Base-by-base conservation (phyloP, 1,140 invertebrate species). In the Monomorium pharaonis region DNA sequence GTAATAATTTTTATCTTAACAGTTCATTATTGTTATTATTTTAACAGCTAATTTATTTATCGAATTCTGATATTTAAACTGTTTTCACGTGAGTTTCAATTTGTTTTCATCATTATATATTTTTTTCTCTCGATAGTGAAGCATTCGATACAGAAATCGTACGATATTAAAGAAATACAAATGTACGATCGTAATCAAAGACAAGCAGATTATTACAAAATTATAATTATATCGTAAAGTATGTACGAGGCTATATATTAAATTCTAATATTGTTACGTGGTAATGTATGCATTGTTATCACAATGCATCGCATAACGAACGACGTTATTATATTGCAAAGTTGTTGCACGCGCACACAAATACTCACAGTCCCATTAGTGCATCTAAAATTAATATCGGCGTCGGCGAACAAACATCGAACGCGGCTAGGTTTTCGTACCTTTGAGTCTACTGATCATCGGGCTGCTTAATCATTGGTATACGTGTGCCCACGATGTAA, bases 391-490 rank as follows among this genome's bases (percentile, higher is more conserved):
- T 83, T 83, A 83, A 83, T 74, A 62, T 47, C 67, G 78, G 78
- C 67, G 67, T 83, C 51, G 37, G 54, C 37, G 67, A 44, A 47
- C 67, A 83, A 83, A 74, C 78, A 83, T 83, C 78, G 78, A 72
- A 12, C 78, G 18, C 63, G 67, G 67, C 67, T 54, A 83, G 78
- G 56, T 83, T 83, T 83, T 83, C 78, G 67, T 83, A 83, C 49
- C 78, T 83, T 83, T 83, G 78, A 83, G 67, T 74, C 78, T 74
- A 83, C 78, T 83, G 78, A 83, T 83, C 78, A 83, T 83, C 78
- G 67, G 24, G 42, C 78, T 83, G 78, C 78, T 83, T 83, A 83
- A 83, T 83, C 78, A 83, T 83, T 83, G 67, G 78, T 60, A 72
- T 83, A 83, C 78, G 51, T 58, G 67, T 58, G 67, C 58, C 67